phyloP scores from a whole-genome alignment of 2,113 vertebrate genomes.

The Xiphias gladius region DNA sequence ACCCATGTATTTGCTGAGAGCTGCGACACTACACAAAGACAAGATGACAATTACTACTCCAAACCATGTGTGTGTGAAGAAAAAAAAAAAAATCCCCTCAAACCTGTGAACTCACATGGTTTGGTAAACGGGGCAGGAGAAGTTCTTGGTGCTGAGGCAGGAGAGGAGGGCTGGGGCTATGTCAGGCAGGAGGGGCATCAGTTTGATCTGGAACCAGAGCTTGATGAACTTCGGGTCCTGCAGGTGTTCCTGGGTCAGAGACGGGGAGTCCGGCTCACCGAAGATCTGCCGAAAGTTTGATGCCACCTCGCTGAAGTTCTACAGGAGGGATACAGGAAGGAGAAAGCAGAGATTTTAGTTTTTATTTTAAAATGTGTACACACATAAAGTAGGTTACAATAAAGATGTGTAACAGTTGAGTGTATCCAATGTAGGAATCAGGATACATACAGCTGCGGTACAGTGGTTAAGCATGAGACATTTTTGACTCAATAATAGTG shows the following conservation, averaged over 20 bases:
- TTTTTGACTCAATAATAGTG: too few species aligned
- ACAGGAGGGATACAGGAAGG: background rate
- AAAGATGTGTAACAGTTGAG: too few species aligned
- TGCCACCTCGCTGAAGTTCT: conserved; percentile 77
- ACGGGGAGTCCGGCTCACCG: conserved; percentile 30
- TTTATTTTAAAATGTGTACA: background rate
- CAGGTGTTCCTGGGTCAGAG: conserved; percentile 70
- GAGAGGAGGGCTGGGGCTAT: conserved; percentile 67
- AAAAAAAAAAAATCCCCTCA: background rate
- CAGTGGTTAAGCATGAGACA: too few species aligned
- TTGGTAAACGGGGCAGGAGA: conserved; percentile 83
- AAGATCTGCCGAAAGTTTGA: conserved; percentile 72
- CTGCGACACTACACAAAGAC: conserved; percentile 69
- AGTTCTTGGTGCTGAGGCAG: conserved; percentile 84
- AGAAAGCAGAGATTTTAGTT: rapidly evolving
- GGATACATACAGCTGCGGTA: too few species aligned
- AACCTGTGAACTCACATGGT: conserved; percentile 74
- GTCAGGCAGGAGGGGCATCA: conserved; percentile 75
- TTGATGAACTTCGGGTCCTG: conserved; percentile 72
- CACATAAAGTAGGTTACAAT: background rate
- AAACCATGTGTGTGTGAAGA: rapidly evolving
- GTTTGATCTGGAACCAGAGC: conserved; percentile 82
- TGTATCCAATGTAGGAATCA: too few species aligned
- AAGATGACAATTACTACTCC: background rate
- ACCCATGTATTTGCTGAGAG: conserved; percentile 61